A percentile compares a stretch with the other conserved stretches of the same genome.
Conservation (phyloP, 2,888 invertebrate species). For the Melieria picta region DNA sequence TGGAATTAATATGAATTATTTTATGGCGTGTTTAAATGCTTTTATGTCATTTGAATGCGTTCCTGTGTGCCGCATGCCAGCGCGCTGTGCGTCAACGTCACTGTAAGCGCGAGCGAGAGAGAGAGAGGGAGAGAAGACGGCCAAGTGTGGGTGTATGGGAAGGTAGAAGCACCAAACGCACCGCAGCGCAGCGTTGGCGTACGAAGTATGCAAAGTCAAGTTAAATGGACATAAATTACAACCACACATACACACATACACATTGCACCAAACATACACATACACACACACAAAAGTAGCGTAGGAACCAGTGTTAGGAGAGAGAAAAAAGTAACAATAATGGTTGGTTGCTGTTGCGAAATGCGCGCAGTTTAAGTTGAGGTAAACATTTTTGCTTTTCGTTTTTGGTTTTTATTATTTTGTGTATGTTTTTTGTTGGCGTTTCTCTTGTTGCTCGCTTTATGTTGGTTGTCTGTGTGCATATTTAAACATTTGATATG, state of each 20-base stretch:
- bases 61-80: neutral
- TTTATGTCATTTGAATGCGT: conserved; percentile 54
- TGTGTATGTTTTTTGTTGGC: neutral
- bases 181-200: neutral
- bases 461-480: neutral
- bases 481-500: conserved; percentile 14
- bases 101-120: neutral
- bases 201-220: conserved; percentile 45
- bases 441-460: conserved; percentile 13
- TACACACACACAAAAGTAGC: conserved; percentile 9
- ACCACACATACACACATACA: neutral
- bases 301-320: conserved; percentile 18
- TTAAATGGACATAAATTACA: conserved; percentile 57
- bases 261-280: neutral
- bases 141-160: no score
- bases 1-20: conserved; percentile 61
- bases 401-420: conserved; percentile 3
- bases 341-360: conserved; percentile 49
- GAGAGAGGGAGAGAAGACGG: no score
- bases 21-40: conserved; percentile 63
- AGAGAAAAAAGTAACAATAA: conserved; percentile 47
- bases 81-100: neutral
- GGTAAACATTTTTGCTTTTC: neutral
- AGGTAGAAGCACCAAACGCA: no score
- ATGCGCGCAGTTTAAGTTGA: conserved; percentile 22